A percentile compares a stretch with the other conserved stretches of the same genome.
These are phyloP conservation scores for Gymnocheta viridis DNA, from an alignment of 2,888 invertebrate genomes.

Conservation along the genomic window DNA sequence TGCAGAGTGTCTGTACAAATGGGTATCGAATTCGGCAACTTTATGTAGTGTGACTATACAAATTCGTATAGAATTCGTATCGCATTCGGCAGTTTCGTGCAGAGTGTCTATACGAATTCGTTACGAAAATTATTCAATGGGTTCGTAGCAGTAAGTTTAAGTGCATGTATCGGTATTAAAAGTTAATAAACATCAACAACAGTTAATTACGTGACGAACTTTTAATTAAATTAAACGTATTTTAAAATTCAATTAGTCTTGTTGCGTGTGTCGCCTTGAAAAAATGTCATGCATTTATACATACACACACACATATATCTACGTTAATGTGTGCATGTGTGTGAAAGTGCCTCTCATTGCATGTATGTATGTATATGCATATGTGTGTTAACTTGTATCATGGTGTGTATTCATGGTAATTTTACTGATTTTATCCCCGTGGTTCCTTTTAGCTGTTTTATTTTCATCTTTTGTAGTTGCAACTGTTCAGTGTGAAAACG, in stretches of 20 bases:
- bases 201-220: conserved; percentile 70
- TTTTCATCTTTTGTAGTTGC: conserved; percentile 28
- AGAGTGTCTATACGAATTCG: background rate
- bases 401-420: conserved; percentile 38
- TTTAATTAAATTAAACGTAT: conserved; percentile 70
- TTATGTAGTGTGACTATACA: too few relatives aligned
- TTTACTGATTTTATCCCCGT: conserved; percentile 40
- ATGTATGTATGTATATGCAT: background rate
- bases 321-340: conserved; percentile 16
- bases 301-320: conserved; percentile 19
- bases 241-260: conserved; percentile 70
- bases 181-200: conserved; percentile 68
- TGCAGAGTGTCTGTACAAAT: too few relatives aligned
- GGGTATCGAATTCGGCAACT: too few relatives aligned
- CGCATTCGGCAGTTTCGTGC: too few relatives aligned
- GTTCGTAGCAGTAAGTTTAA: background rate
- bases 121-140: background rate
- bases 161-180: conserved; percentile 53
- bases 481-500: conserved; percentile 35
- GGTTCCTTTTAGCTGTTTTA: conserved; percentile 28
- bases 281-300: conserved; percentile 7
- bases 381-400: background rate
- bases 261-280: conserved; percentile 58
- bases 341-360: background rate
- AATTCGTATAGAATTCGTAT: too few relatives aligned